Evolutionary conservation across 2,797 vertebrate genomes (phyloP), one percentile per base, ranked within the genome.

Genomic region (Merluccius polli): DNA sequence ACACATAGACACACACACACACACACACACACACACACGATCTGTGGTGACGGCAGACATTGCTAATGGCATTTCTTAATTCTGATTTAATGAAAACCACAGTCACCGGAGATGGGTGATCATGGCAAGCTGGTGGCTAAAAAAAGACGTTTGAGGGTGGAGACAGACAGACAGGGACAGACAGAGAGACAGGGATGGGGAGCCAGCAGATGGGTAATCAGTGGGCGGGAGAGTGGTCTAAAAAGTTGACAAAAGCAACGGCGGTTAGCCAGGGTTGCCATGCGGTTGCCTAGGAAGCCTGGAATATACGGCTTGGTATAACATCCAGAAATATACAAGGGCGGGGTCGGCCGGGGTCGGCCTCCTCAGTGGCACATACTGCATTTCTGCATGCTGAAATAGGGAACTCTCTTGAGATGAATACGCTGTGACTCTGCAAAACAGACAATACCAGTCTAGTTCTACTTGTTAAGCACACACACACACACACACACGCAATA

Each of bases 41-140:
- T 76, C 44, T 63, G 38, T 63, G 30, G 48, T 76, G 71, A 33
- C 69, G 48, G 41, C 77, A 18, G 68, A 78, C 71, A 65, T n/a
- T 87, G 85, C 71, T 87, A 88, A 90, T 85, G 72, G 71, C n/a
- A 21, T 77, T 79, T 83, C 24, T 85, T 85, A 73, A 83, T 89
- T 87, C 75, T 83, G 29, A 77, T 79, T 88, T 87, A 86, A 89
- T 83, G 70, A 87, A 86, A 85, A 79, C 75, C 74, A 76, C 52
- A 75, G 77, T 31, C 33, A 68, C 36, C 67, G 67, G 82, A 79
- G 38, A 65, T 29, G 24, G 32, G 29, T 52, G 67, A 77, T 79
- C 78, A 73, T 78, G 80, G 78, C 63, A 1, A 73, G 77, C 82
- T 73, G 75, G 67, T 5, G 73, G 77, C 86, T 84, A 82, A 81